These are phyloP conservation scores for Drosophila borborema DNA, from an alignment of 2,888 invertebrate genomes.

Conservation along the genomic window DNA sequence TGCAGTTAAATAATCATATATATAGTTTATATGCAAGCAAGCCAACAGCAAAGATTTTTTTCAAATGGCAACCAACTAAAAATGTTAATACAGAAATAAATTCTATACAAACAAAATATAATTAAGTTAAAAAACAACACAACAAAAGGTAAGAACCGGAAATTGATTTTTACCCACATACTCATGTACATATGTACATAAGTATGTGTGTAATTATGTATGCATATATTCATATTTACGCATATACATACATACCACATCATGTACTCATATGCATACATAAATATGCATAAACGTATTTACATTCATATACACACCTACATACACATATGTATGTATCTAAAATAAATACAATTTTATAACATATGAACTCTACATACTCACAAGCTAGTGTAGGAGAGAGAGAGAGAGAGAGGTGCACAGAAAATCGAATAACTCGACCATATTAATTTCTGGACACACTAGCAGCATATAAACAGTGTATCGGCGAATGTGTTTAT, in stretches of 20 bases:
- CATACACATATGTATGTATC: conserved; percentile 13
- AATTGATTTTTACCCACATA: conserved; percentile 61
- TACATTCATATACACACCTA: neutral
- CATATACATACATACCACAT: neutral
- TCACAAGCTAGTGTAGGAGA: neutral
- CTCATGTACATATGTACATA: conserved; percentile 8
- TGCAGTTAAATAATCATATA: conserved; percentile 58
- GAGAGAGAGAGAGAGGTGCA: neutral
- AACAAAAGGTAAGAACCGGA: conserved; percentile 63
- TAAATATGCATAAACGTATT: neutral
- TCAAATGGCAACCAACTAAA: conserved; percentile 39
- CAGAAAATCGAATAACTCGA: conserved; percentile 8
- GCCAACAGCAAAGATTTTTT: conserved; percentile 21
- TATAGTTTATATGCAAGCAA: conserved; percentile 51
- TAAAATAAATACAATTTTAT: conserved; percentile 22
- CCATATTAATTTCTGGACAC: conserved; percentile 5
- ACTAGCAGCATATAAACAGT: neutral
- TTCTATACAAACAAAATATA: conserved; percentile 16
- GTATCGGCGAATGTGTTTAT: conserved; percentile 9
- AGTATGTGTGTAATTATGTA: conserved; percentile 1
- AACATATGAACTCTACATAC: neutral
- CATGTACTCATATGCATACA: conserved; percentile 1
- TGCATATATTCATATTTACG: conserved; percentile 3
- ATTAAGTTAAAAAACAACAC: conserved; percentile 28
- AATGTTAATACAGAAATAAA: conserved; percentile 61